Evolutionary conservation across 2,888 invertebrate species (phyloP), one percentile per base, ranked within the genome.

Genomic region (Caenorhabditis plicata): DNA sequence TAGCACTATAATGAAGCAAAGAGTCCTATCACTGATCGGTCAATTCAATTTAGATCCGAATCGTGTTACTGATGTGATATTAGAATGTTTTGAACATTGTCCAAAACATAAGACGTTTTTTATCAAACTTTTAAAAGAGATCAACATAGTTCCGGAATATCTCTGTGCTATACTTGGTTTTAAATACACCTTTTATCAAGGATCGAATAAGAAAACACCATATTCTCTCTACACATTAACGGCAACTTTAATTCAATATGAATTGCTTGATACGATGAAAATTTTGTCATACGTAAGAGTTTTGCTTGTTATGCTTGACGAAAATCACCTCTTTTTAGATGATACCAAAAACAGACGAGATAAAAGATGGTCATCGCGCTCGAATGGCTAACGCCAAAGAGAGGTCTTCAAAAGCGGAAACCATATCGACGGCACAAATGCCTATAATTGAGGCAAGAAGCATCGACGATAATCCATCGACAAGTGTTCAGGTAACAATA

Each of bases 31-130:
- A 9, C 46, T 75, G 15, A 75, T 75, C 31, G 74, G 71, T 58
- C 95, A 94, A 83, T 99, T 98, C 82, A 96, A 96, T 85, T 87
- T 99, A 81, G 98, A 99, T 84, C 98, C 98, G 4, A 98, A 98
- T 53, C 68, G 78, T 11, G 76, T 73, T 9, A 65, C 96, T 67
- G 98, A 98, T 81, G 88, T 96, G 63, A 90, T 99, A 72, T 85
- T 99, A 74, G 96, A 98, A 83, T 90, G 92, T 25, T 95, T 98
- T 85, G 96, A 98, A 82, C 82, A 80, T 86, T 80, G 81, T 31
- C 81, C 82, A 5, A 89, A 81, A 15, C 73, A 80, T 22, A 64
- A 67, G 20, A 32, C 25, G 3, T 55, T 60, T 73, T 95, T 93
- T 83, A 88, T 94, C 80, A 89, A 90, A 0, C 85, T 98, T 45